phyloP scores from a whole-genome alignment of 1,140 invertebrate genomes.

The Drosophila burlai region DNA sequence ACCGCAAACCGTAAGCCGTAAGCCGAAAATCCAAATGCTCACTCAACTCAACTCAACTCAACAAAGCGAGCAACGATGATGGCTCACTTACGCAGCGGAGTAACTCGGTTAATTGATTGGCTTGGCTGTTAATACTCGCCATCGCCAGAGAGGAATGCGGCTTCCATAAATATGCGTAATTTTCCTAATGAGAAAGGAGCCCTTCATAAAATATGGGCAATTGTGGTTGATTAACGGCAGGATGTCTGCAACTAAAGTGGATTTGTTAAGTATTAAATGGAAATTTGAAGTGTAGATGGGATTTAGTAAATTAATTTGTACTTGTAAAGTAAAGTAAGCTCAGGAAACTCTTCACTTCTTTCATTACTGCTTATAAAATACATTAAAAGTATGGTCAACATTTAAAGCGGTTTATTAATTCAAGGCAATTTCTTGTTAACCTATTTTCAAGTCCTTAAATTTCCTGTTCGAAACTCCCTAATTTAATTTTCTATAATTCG shows the following conservation, averaged over 20 bases:
- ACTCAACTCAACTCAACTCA: conserved; percentile 7
- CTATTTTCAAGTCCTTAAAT: neutral
- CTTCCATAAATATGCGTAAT: conserved; percentile 4
- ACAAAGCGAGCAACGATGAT: conserved; percentile 23
- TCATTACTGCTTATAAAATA: neutral
- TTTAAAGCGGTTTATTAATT: neutral
- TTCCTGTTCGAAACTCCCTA: neutral
- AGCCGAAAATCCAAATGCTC: conserved; percentile 34
- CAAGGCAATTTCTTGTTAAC: too few relatives aligned
- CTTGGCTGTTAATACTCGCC: conserved; percentile 11
- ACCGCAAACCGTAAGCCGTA: conserved; percentile 30
- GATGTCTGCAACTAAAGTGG: neutral
- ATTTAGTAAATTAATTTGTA: neutral
- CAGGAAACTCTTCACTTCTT: neutral
- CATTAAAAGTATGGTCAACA: neutral
- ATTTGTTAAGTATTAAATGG: neutral
- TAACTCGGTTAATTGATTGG: conserved; percentile 30
- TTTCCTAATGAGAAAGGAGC: neutral
- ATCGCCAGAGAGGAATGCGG: conserved; percentile 5
- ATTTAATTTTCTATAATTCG: neutral
- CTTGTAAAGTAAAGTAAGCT: too few relatives aligned
- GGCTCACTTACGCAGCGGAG: conserved; percentile 8
- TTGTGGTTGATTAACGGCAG: conserved; percentile 10
- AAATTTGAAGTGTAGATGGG: neutral
- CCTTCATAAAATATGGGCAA: conserved; percentile 9